These are phyloP conservation scores for Pitangus sulphuratus DNA, from an alignment of 2,797 vertebrate genomes.

Conservation along the genomic window DNA sequence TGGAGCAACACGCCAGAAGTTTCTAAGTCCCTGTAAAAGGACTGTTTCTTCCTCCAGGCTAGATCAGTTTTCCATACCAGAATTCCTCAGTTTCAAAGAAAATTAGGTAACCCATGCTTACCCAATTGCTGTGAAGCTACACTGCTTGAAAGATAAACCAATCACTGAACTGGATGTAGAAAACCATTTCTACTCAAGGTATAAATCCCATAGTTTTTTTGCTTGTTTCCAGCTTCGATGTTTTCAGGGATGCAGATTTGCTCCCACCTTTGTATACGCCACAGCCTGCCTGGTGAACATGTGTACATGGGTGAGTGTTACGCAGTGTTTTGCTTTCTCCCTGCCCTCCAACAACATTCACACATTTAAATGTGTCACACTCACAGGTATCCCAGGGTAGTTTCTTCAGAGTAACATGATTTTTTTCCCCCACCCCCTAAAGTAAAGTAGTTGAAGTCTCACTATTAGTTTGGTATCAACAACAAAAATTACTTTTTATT, in stretches of 20 bases:
- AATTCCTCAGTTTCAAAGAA: not conserved
- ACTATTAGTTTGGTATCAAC: not conserved
- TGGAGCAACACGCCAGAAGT: not conserved
- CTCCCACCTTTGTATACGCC: not conserved
- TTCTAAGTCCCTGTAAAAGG: not conserved
- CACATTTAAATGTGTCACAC: not conserved
- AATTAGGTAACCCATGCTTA: not conserved
- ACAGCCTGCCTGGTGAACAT: not conserved
- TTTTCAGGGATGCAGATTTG: not conserved
- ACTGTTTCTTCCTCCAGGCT: not conserved
- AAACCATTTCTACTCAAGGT: not conserved
- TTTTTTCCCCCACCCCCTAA: fast-evolving
- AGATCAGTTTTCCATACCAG: not conserved
- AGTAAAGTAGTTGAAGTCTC: not conserved
- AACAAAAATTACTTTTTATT: not conserved
- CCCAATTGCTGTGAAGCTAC: not conserved
- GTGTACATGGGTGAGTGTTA: not conserved
- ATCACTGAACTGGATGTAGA: not conserved
- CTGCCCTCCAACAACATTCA: not conserved
- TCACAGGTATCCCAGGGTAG: not conserved
- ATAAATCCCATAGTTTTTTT: not conserved
- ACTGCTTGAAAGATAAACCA: not conserved
- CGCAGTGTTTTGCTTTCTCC: not conserved
- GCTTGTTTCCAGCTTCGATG: not conserved
- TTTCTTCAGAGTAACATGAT: not conserved